Evolutionary conservation across 1,140 invertebrate genomes (phyloP), one percentile per base, ranked within the genome.

Genomic region (Drosophila ironensis): DNA sequence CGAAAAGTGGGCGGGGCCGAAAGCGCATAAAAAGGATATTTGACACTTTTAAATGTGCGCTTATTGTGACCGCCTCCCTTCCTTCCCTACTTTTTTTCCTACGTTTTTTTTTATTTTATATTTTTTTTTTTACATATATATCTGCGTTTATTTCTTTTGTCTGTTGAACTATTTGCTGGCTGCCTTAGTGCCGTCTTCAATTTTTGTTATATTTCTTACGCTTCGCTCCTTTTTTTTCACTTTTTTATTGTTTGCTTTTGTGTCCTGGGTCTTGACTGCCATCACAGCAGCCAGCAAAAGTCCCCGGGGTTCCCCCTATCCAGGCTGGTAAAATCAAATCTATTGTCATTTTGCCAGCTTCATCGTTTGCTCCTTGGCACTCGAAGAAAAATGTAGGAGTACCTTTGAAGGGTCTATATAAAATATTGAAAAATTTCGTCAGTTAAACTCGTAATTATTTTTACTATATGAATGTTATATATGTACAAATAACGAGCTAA

Each of bases 1-100:
- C 33, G 28, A 4, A 37, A 0, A 24, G 9, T 8, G 66, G 37
- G 54, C 9, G 51, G 80, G 73, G 80, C 81, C 8, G 14, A 75
- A 80, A 61, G 81, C 81, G 81, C 75, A 86, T 87, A 80, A 86
- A 86, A 86, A 87, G 80, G 80, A 86, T 86, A 86, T 86, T 86
- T 86, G 80, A 86, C 80, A 86, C 80, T 86, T 86, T 86, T 86
- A 86, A 86, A 86, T 86, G 80, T 87, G 81, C 80, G 80, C 80
- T 86, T 87, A 86, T 86, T 86, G 80, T 86, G 75, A 63, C 61
- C 77, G 61, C 70, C 53, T 46, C 44, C 24, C 12, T 24, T 50
- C 48, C 19, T n/a, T 20, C 45, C n/a, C 17, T n/a, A n/a, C n/a
- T 22, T 22, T 11, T 2, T 5, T 33, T 11, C 22, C 11, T 4